Evolutionary conservation across 2,113 vertebrate genomes (phyloP).

Genomic region (Neolamprologus hecqui): DNA sequence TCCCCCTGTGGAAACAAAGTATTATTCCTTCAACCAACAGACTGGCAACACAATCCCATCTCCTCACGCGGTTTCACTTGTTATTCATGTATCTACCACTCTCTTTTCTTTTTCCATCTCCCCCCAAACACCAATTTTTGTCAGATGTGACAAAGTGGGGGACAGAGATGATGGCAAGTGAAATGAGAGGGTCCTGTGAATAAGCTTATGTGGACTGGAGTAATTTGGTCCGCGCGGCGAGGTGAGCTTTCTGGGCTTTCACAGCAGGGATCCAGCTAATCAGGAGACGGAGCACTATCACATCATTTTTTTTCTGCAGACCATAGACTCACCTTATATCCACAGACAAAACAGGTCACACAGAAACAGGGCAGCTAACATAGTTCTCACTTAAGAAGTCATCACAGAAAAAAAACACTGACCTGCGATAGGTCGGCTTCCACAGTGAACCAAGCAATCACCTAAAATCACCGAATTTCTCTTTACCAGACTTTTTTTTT

Average conservation of each 20-base stretch:
- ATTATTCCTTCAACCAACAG: background rate
- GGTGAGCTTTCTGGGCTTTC: slow-evolving; percentile 20
- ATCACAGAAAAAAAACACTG: background rate
- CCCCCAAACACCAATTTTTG: slow-evolving; percentile 6
- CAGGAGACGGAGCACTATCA: slow-evolving; percentile 28
- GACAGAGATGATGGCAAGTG: background rate
- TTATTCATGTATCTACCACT: background rate
- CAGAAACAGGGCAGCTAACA: background rate
- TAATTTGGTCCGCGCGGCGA: slow-evolving; percentile 20
- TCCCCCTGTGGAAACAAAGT: background rate
- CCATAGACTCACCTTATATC: background rate
- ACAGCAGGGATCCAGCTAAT: slow-evolving; percentile 51
- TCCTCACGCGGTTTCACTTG: background rate
- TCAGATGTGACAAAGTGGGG: background rate
- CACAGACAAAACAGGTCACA: background rate
- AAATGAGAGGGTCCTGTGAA: slow-evolving; percentile 1
- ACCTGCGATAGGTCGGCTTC: background rate
- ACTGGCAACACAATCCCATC: background rate
- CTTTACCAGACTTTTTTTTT: background rate
- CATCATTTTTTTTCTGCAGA: slow-evolving; percentile 4
- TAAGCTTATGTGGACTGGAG: background rate
- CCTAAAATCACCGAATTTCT: background rate
- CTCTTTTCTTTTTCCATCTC: background rate
- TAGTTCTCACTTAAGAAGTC: background rate
- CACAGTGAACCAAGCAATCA: slow-evolving; percentile 11